Evolutionary conservation across 1,140 invertebrate genomes (phyloP), one percentile per base, ranked within the genome.

Genomic region (Phymastichus coffea): DNA sequence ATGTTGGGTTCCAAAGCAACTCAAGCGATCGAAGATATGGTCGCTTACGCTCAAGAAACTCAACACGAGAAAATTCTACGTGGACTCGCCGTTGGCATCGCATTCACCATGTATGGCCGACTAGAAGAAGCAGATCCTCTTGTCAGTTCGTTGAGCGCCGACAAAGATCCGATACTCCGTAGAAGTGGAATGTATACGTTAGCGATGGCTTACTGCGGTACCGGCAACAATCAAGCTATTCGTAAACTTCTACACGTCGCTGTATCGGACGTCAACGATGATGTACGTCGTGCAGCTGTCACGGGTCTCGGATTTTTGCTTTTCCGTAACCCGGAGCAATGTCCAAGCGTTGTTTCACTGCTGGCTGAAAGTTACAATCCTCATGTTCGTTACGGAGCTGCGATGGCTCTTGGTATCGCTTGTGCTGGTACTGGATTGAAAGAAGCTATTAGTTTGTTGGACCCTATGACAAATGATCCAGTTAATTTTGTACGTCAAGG

Each of bases 401-500:
- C 97, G 8, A 98, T 99, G 93, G 98, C 98, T 10, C 77, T 99
- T 47, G 98, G 97, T 56, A 99, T 99, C 64, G 95, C 97, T 2
- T 99, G 97, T 80, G 97, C 97, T 41, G 97, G 97, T 15, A 97
- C 95, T 10, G 97, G 96, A 12, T 85, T 96, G 56, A 86, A 94
- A 67, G 98, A 99, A 81, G 97, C 97, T 0, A 94, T 99, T 51
- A 89, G 88, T n/a, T 81, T 99, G 1, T 74, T 99, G 46, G 97
- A 99, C 76, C 97, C 97, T 0, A 95, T 99, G 92, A 93, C 95
- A 2, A 97, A 98, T 77, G 98, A 99, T 76, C 94, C 97, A 0
- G 96, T 99, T 1, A 99, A 99, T 74, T 99, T 98, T 80, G 98
- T 99, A 0, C 87, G 97, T 15, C 98, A 99, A 80, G 98, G 97